Base-by-base conservation (phyloP, 1,140 invertebrate genomes). In the Drosophila mayri region DNA sequence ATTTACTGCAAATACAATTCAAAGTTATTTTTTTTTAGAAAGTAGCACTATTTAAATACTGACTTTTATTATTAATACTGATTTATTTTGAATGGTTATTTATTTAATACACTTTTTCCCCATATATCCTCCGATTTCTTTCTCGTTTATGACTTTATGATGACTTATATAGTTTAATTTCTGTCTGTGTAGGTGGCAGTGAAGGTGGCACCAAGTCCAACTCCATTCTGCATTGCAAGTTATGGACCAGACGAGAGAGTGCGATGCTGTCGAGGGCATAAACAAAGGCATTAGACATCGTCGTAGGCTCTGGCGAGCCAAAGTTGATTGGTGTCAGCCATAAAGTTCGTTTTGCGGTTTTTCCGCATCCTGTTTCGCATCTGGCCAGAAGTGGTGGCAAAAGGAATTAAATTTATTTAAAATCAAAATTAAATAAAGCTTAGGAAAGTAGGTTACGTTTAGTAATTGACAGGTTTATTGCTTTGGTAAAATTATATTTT, bases 241-340 rank as follows among this genome's bases (percentile, higher is more conserved):
- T 72, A 71, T 72, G 54, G 52, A 72, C 43, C 68, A 72, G 35
- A 59, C 67, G 41, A 44, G 43, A 54, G 28, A 10, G 41, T 25
- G 14, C 16, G 47, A 68, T 55, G 38, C 65, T 14, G 49, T 30
- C 49, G 47, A 40, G 55, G 73, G 65, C 84, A 87, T 87, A 87
- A 87, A 87, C 83, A 83, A 87, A 83, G 81, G 85, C 77, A 88
- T 88, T 88, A 88, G 84, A 88, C 62, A 87, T 67, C 55, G 76
- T 79, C 66, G 76, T 67, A 68, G 82, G 60, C 57, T 67, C 59
- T 55, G 70, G 73, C 79, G 65, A 84, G 77, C 60, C 65, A 91
- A 87, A 91, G 87, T 91, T 91, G 87, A 91, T 91, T 91, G 87
- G 80, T 91, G 87, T 84, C 83, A 81, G 87, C 83, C 80, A 91